A percentile compares a stretch with the other conserved stretches of the same genome.
phyloP scores from a whole-genome alignment of 2,888 invertebrate genomes.

The Acleris laterana region DNA sequence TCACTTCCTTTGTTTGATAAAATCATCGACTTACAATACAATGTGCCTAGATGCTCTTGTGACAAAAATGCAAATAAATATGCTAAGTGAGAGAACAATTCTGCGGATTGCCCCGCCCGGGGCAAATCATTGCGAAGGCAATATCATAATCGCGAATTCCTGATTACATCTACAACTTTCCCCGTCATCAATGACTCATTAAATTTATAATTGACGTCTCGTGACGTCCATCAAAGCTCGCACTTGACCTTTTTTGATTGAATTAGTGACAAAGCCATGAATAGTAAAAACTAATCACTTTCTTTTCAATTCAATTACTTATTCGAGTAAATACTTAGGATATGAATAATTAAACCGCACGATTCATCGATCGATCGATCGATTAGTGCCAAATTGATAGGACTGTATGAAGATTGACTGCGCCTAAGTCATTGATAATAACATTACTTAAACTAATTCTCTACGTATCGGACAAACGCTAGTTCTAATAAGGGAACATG shows the following conservation, averaged over 20 bases:
- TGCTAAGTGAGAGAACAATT: conserved; percentile 32
- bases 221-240: conserved; percentile 57
- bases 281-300: conserved; percentile 40
- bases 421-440: too few species aligned
- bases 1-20: conserved; percentile 34
- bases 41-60: conserved; percentile 22
- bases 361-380: too few species aligned
- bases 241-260: conserved; percentile 67
- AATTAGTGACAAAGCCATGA: conserved; percentile 64
- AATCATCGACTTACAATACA: conserved; percentile 16
- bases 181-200: conserved; percentile 72
- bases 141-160: conserved; percentile 48
- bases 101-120: conserved; percentile 15
- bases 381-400: too few species aligned
- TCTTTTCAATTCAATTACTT: conserved; percentile 17
- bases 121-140: conserved; percentile 10
- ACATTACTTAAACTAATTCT: too few species aligned
- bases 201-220: conserved; percentile 75
- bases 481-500: too few species aligned
- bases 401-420: too few species aligned
- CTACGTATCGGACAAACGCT: too few species aligned
- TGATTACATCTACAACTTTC: conserved; percentile 72
- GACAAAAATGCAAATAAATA: conserved; percentile 33
- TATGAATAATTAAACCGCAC: too few species aligned
- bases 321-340: too few species aligned